Base-by-base conservation (phyloP, 2,797 vertebrate genomes). In the Amphiprion clarkii region DNA sequence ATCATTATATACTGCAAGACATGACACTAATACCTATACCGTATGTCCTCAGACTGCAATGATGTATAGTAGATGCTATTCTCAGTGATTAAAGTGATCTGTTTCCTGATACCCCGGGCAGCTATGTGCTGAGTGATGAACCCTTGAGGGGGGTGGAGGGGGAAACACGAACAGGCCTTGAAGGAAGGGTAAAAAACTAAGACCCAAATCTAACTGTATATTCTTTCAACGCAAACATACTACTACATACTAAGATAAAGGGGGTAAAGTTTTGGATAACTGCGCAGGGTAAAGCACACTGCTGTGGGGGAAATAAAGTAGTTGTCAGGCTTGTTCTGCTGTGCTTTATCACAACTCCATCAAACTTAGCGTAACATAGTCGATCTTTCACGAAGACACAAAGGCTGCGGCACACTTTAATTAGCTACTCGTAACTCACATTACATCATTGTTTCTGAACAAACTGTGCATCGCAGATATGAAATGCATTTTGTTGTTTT, bases 81-180 rank as follows among this genome's bases (percentile, higher is more conserved):
- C 58, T 70, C 71, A 66, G 73, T 76, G 19, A 77, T 81, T 77
- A 44, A 71, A 81, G 65, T 68, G 58, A 84, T 83, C 40, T 71
- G 54, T 86, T 86, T 76, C 58, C 52, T 36, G 6, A 65, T 79
- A 72, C 74, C 65, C 69, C 68, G 60, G 68, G 71, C 75, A 67
- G 53, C 31, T 25, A 31, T 23, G 53, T 21, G 63, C 21, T 74
- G 81, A 81, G 51, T 63, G 67, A 87, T 78, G 57, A 79, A 1
- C 25, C 46, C 39, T 60, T 29, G 40, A 74, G 71, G 29, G 59
- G 66, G 13, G 76, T 23, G 23, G n/a, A n/a, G 67, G 14, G 78
- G 57, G 23, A 23, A 23, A 23, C 17, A 59, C 31, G 57, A 77
- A 60, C 59, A 80, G n/a, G 31, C 36, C 67, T 67, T 42, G 23